Conservation (phyloP, 2,797 vertebrate species). For the Hephaestus fuliginosus region DNA sequence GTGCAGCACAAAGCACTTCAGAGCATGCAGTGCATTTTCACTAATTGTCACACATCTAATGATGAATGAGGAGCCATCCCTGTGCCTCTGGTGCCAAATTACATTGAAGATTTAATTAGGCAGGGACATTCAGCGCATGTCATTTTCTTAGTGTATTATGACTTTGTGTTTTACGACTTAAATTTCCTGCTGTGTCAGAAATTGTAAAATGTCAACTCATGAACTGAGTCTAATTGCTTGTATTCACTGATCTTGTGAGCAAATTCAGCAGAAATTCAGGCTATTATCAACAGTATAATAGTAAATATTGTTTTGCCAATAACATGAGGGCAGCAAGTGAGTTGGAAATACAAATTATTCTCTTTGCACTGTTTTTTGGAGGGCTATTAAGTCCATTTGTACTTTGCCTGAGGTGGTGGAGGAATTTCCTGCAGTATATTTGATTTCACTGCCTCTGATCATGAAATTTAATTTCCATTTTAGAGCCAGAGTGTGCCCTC, state of each 20-base stretch:
- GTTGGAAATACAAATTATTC: constrained; percentile 7
- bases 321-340: constrained; percentile 4
- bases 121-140: constrained; percentile 6
- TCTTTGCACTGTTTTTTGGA: constrained; percentile 2
- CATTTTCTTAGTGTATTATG: constrained; percentile 7
- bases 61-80: constrained; percentile 17
- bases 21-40: neutral
- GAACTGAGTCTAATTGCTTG: constrained; percentile 35
- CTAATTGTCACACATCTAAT: constrained; percentile 18
- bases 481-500: neutral
- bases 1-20: neutral
- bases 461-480: constrained; percentile 45
- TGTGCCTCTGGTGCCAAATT: constrained; percentile 11
- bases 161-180: constrained; percentile 12
- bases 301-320: constrained; percentile 10
- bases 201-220: constrained; percentile 44
- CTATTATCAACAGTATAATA: neutral
- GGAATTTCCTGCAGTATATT: constrained; percentile 35
- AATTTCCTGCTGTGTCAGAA: constrained; percentile 45
- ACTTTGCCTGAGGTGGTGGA: constrained; percentile 19
- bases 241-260: constrained; percentile 16
- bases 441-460: constrained; percentile 42
- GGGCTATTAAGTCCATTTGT: constrained; percentile 39
- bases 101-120: constrained; percentile 36
- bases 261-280: constrained; percentile 13